Conservation (phyloP, 2,113 vertebrate species). For the Verasper variegatus region DNA sequence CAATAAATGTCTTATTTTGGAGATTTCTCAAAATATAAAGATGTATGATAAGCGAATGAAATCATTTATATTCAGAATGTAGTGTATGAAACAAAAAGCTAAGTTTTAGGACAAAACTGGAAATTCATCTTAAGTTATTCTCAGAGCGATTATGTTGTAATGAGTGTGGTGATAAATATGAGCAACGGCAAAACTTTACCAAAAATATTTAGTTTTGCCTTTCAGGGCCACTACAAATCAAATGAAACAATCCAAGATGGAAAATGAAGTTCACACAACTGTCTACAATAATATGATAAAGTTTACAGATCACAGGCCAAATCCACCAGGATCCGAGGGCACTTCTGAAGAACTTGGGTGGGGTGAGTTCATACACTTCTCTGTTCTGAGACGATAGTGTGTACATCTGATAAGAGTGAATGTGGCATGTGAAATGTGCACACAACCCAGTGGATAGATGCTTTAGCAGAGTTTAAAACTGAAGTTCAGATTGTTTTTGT, state of each 20-base stretch:
- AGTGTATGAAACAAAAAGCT: too few species aligned
- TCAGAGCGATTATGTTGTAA: too few species aligned
- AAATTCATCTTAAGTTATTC: too few species aligned
- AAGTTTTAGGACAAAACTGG: too few species aligned
- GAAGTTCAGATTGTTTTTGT: neutral
- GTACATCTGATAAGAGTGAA: slow-evolving; percentile 29
- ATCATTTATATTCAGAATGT: neutral
- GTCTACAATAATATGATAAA: too few species aligned
- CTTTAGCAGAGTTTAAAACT: neutral
- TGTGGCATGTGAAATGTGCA: slow-evolving; percentile 7
- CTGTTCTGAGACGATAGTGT: slow-evolving; percentile 8
- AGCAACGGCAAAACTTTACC: too few species aligned
- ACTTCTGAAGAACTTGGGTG: neutral
- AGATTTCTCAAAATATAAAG: neutral
- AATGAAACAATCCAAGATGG: too few species aligned
- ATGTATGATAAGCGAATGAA: neutral
- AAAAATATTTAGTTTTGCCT: too few species aligned
- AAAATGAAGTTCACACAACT: too few species aligned
- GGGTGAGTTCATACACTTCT: neutral
- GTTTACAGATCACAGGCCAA: too few species aligned
- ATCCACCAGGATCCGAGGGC: neutral
- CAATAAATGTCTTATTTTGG: neutral
- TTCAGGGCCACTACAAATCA: too few species aligned
- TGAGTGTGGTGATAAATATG: too few species aligned
- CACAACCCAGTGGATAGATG: neutral